Base-by-base conservation (phyloP, 37 sponge, comb jelly and placozoan species). In the Haliclona indistincta region DNA sequence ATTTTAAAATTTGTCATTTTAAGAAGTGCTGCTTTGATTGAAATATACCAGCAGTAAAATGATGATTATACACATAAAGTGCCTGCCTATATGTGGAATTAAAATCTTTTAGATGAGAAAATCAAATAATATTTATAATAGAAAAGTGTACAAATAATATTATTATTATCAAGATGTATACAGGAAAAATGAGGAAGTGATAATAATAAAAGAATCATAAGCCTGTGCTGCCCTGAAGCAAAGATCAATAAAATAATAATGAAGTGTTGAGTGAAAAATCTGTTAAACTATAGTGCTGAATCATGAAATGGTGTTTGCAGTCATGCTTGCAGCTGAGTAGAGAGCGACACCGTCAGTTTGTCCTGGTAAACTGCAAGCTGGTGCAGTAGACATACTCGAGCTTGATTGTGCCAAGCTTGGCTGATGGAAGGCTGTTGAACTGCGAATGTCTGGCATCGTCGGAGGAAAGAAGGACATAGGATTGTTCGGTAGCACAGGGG, bases 391-490 rank as follows among this genome's bases (percentile, higher is more conserved):
- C 10, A 15, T 47, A 15, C 13, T 17, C 51, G 15, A 10, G 10
- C 13, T 47, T 17, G 51, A 10, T 47, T 10, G 15, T n/a, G n/a
- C n/a, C n/a, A n/a, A n/a, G n/a, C n/a, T n/a, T n/a, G n/a, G n/a
- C n/a, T n/a, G n/a, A n/a, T n/a, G n/a, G n/a, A n/a, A n/a, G n/a
- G n/a, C n/a, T n/a, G n/a, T n/a, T n/a, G n/a, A n/a, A n/a, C n/a
- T n/a, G n/a, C n/a, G n/a, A n/a, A n/a, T n/a, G n/a, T n/a, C n/a
- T n/a, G n/a, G n/a, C n/a, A n/a, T n/a, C n/a, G n/a, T n/a, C n/a
- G 78, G 73, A n/a, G 80, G 80, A 34, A 79, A 79, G 68, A 86
- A 86, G 17, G 75, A 28, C 23, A 69, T 40, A 0, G 86, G 62
- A 52, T 74, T 54, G 19, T 63, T 28, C 1, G 79, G 73, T 10